Percentiles rank a stretch among this genome's conserved stretches.
phyloP scores from a whole-genome alignment of 1,140 invertebrate species.

The Papilio dardanus region DNA sequence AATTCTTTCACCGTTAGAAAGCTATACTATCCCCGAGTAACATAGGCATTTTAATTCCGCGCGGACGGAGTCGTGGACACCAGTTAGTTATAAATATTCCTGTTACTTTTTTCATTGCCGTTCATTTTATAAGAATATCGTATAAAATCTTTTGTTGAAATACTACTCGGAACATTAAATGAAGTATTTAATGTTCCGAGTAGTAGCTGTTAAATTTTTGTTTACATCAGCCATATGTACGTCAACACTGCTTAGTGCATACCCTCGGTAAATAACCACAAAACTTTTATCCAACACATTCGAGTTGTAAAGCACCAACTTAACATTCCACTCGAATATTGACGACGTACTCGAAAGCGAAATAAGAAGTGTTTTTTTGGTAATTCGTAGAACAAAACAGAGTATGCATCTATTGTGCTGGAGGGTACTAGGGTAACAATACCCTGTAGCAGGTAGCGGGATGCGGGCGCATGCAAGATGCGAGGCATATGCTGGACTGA shows the following conservation, averaged over 20 bases:
- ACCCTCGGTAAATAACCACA: not conserved
- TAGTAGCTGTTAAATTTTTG: no score
- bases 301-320: slow-evolving; percentile 40
- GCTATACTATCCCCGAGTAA: no score
- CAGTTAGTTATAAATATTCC: no score
- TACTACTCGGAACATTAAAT: not conserved
- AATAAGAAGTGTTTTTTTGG: slow-evolving; percentile 51
- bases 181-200: not conserved
- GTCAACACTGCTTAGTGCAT: not conserved
- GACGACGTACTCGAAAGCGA: slow-evolving; percentile 56
- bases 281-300: slow-evolving; percentile 38
- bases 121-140: not conserved
- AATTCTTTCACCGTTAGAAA: no score
- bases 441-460: slow-evolving; percentile 68
- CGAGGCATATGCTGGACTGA: slow-evolving; percentile 57
- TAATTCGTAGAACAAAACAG: slow-evolving; percentile 68
- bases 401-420: slow-evolving; percentile 59
- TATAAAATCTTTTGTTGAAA: not conserved
- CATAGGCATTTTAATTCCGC: no score
- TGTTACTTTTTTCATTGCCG: not conserved
- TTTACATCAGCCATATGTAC: not conserved
- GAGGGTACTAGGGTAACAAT: slow-evolving; percentile 65
- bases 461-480: slow-evolving; percentile 66
- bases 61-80: no score
- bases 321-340: slow-evolving; percentile 56